Conservation (phyloP, 2,888 invertebrate species). For the Apotomis betuletana region DNA sequence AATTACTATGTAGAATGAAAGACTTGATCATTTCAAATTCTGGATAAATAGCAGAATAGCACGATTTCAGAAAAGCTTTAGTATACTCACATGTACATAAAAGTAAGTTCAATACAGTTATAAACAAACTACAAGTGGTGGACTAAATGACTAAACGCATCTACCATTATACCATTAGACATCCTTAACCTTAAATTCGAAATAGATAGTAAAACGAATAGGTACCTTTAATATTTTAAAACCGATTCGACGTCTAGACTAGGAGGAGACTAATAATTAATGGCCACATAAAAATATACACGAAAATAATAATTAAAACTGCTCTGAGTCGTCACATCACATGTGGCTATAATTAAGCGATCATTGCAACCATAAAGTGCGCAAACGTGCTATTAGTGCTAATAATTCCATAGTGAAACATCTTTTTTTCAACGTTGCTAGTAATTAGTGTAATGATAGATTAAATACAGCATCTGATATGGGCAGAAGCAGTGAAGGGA, state of each 20-base stretch:
- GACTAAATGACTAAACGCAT: too few relatives aligned
- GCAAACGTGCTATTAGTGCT: slow-evolving; percentile 12
- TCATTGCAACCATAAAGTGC: slow-evolving; percentile 14
- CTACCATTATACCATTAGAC: too few relatives aligned
- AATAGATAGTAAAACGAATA: too few relatives aligned
- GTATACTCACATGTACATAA: too few relatives aligned
- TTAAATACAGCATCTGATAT: background rate
- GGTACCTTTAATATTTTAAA: background rate
- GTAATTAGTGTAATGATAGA: slow-evolving; percentile 2
- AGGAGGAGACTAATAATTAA: background rate
- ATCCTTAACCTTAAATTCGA: background rate
- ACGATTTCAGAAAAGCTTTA: too few relatives aligned
- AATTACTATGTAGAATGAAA: too few relatives aligned
- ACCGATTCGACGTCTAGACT: background rate
- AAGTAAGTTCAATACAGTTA: too few relatives aligned
- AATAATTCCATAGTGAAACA: slow-evolving; percentile 10
- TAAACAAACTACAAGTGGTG: too few relatives aligned
- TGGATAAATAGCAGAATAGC: too few relatives aligned
- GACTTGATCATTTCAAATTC: too few relatives aligned
- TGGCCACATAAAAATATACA: slow-evolving; percentile 1
- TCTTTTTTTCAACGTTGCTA: background rate
- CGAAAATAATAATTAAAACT: slow-evolving; percentile 6
- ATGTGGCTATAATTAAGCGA: slow-evolving; percentile 15
- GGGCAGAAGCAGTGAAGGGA: too few relatives aligned
- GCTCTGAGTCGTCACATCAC: background rate